A percentile compares a stretch with the other conserved stretches of the same genome.
These are phyloP conservation scores for Drosophila equinoxialis DNA, from an alignment of 1,140 invertebrate genomes.

Conservation along the genomic window DNA sequence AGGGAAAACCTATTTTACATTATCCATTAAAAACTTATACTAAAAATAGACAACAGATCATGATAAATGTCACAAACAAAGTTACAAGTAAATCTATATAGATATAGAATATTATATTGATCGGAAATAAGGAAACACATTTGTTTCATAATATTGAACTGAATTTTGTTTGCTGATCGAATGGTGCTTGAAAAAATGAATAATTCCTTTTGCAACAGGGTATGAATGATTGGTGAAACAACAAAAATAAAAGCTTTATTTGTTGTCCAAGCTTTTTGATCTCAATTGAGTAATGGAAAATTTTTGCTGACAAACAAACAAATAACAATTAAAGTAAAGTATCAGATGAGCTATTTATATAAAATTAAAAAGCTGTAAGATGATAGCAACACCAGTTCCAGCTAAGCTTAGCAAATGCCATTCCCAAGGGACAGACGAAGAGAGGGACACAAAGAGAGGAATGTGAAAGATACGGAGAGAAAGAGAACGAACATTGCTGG, in stretches of 20 bases:
- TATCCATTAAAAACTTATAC: too few relatives aligned
- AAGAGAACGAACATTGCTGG: conserved; percentile 25
- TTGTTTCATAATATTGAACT: too few relatives aligned
- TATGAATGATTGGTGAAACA: neutral
- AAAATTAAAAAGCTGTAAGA: conserved; percentile 6
- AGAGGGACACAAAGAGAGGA: neutral
- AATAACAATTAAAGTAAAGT: conserved; percentile 28
- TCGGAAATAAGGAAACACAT: too few relatives aligned
- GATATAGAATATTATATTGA: too few relatives aligned
- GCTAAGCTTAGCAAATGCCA: conserved; percentile 1
- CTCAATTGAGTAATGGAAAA: conserved; percentile 68
- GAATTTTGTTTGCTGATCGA: too few relatives aligned
- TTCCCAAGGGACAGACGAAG: neutral
- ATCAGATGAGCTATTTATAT: conserved; percentile 49
- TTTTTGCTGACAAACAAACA: conserved; percentile 52
- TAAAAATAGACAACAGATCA: too few relatives aligned
- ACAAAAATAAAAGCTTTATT: conserved; percentile 13
- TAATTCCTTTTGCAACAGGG: neutral
- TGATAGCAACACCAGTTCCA: conserved; percentile 14
- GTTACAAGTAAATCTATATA: too few relatives aligned
- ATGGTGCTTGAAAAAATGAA: neutral
- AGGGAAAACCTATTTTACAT: too few relatives aligned
- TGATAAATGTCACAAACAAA: too few relatives aligned
- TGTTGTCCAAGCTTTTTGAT: conserved; percentile 26
- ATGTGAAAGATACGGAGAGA: conserved; percentile 10